Evolutionary conservation across 92 coral and sea anemone species (phyloP).

Genomic region (Muricea muricata): DNA sequence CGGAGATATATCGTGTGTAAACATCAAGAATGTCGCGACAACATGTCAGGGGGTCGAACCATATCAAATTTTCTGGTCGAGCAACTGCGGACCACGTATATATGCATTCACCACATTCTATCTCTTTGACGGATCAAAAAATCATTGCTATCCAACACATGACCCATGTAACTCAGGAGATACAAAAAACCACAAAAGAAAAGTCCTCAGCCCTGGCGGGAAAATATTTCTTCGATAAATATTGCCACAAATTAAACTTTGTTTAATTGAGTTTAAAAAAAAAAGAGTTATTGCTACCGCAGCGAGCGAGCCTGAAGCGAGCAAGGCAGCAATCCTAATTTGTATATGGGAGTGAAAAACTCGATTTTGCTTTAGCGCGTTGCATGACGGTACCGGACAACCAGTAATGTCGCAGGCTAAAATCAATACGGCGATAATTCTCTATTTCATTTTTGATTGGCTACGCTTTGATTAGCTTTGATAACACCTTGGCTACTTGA

Average conservation of each 20-base stretch:
- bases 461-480: no score
- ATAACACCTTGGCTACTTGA: no score
- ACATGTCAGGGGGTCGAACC: slow-evolving; percentile 48
- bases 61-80: not conserved
- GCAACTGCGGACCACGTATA: slow-evolving; percentile 17
- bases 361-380: no score
- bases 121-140: slow-evolving; percentile 58
- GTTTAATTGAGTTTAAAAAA: no score
- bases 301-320: no score
- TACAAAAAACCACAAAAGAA: slow-evolving; percentile 25
- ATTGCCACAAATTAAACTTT: not conserved
- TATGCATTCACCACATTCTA: slow-evolving; percentile 43
- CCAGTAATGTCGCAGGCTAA: no score
- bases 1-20: slow-evolving; percentile 56
- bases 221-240: slow-evolving; percentile 68
- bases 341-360: no score
- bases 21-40: slow-evolving; percentile 45
- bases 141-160: slow-evolving; percentile 62
- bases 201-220: slow-evolving; percentile 81
- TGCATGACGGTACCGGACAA: no score
- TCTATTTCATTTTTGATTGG: no score
- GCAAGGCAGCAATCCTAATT: no score
- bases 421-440: no score
- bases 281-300: no score
- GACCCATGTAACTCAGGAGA: slow-evolving; percentile 60